Conservation (phyloP, 2,797 vertebrate species). For the Neopelma chrysocephalum region DNA sequence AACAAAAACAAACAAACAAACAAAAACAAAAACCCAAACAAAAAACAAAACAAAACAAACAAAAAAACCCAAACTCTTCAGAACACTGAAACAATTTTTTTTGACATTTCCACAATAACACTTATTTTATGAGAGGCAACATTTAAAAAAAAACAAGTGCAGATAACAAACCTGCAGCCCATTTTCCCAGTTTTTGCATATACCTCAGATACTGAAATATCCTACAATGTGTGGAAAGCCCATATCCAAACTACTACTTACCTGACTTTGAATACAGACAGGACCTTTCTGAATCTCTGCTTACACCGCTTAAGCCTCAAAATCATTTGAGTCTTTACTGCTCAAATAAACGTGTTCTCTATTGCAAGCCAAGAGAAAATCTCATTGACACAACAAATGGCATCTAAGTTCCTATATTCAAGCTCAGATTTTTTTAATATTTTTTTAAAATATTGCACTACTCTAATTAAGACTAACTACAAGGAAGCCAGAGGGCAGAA, state of each 20-base stretch:
- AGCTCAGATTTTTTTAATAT: background rate
- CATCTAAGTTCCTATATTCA: background rate
- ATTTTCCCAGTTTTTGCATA: background rate
- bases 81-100: background rate
- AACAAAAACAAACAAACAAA: background rate
- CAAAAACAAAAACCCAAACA: background rate
- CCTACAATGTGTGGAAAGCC: background rate
- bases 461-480: background rate
- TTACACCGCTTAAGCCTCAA: background rate
- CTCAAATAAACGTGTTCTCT: background rate
- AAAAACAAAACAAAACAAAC: background rate
- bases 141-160: background rate
- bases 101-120: background rate
- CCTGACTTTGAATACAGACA: background rate
- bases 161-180: background rate
- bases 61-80: background rate
- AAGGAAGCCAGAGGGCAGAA: background rate
- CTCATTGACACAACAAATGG: background rate
- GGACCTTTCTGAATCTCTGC: background rate
- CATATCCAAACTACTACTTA: background rate
- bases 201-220: background rate
- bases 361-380: background rate
- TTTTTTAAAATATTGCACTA: background rate
- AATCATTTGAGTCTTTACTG: background rate
- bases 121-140: background rate